Evolutionary conservation across 2,797 vertebrate species (phyloP).

Genomic region (Sphaeramia orbicularis): DNA sequence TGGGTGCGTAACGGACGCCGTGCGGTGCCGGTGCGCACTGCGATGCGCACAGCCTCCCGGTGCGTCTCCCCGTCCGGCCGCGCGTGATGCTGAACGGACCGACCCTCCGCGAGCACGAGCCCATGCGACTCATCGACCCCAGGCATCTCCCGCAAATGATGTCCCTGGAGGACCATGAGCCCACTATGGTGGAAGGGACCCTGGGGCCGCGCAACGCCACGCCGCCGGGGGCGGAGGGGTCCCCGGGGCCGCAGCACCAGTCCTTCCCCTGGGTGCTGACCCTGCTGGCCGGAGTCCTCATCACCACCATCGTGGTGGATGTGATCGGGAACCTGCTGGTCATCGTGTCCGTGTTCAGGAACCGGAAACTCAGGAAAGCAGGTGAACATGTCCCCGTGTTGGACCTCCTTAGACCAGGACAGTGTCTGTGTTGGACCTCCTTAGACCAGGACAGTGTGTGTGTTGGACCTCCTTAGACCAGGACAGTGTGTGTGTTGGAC

Average conservation of each 20-base stretch:
- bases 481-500: too few relatives aligned
- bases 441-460: too few relatives aligned
- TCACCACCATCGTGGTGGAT: conserved; percentile 88
- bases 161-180: conserved; percentile 73
- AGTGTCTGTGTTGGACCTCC: too few relatives aligned
- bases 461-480: too few relatives aligned
- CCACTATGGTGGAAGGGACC: conserved; percentile 64
- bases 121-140: conserved; percentile 69
- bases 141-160: conserved; percentile 75
- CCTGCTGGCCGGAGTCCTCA: conserved; percentile 85
- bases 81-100: conserved; percentile 62
- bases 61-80: background rate
- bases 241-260: conserved; percentile 66
- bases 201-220: conserved; percentile 65
- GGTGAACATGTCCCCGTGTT: conserved; percentile 75
- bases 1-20: background rate
- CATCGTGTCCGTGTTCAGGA: conserved; percentile 89
- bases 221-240: conserved; percentile 38
- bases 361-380: conserved; percentile 90
- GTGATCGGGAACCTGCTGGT: conserved; percentile 89
- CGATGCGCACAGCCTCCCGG: conserved; percentile 5
- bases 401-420: too few relatives aligned
- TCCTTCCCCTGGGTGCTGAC: conserved; percentile 82
- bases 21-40: conserved; percentile 33
- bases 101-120: conserved; percentile 40